Percentiles rank a stretch among this genome's conserved stretches.
These are phyloP conservation scores for Pelvicachromis taeniatus DNA, from an alignment of 2,113 vertebrate species.

Conservation along the genomic window DNA sequence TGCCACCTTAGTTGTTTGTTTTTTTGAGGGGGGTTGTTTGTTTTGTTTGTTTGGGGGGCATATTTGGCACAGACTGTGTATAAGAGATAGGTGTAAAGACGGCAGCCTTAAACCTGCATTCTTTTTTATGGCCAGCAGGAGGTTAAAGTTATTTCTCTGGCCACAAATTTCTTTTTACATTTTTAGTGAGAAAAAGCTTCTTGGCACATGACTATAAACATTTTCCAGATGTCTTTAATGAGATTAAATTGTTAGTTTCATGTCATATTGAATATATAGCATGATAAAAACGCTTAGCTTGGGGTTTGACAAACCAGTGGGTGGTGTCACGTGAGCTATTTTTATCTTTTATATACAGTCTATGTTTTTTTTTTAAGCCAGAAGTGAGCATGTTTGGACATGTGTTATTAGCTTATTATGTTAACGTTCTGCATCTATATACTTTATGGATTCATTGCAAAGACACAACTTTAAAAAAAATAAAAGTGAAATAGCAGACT, in stretches of 20 bases:
- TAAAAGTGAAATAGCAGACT: neutral
- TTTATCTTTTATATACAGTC: neutral
- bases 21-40: accelerated
- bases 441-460: neutral
- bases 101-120: too few relatives aligned
- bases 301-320: too few relatives aligned
- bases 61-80: too few relatives aligned
- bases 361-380: too few relatives aligned
- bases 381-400: neutral
- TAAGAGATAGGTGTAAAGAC: too few relatives aligned
- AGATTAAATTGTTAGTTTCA: too few relatives aligned
- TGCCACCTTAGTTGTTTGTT: neutral
- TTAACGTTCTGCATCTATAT: neutral
- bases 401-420: neutral
- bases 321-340: neutral
- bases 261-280: too few relatives aligned
- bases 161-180: neutral
- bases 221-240: too few relatives aligned
- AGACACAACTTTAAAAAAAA: neutral
- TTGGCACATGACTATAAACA: too few relatives aligned
- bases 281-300: too few relatives aligned
- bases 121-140: neutral
- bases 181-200: neutral
- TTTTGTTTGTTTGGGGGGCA: neutral
- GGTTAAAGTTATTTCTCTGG: neutral